Base-by-base conservation (phyloP, 2,888 invertebrate species). In the Miltochrista miniata region DNA sequence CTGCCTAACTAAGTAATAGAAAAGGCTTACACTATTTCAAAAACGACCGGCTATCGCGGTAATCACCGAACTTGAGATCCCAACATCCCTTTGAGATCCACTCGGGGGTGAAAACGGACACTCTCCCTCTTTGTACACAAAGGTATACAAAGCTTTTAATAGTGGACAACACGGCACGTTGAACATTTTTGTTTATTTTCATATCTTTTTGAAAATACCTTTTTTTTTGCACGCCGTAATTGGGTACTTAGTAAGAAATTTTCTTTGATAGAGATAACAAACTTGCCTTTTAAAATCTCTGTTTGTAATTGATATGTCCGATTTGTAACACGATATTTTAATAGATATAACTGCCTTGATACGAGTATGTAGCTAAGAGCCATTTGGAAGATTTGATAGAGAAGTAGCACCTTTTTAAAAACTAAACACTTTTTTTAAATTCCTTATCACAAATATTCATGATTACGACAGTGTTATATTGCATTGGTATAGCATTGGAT, bases 61-160 rank as follows among this genome's bases (percentile, higher is more conserved):
- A 48, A 64, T 56, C 51, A 45, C 15, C 31, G 14, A 13, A 40
- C 29, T 36, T 36, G 12, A 34, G 46, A 50, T 56, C 61, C 47
- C 61, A 65, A 66, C 65, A 64, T 43, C 61, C 63, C 68, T 81
- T 77, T 77, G 68, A 60, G 57, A 66, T 56, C 49, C 68, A 68
- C 41, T 70, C 68, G 61, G 58, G 69, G 66, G 72, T 76, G 77
- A 72, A 79, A 73, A 55, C 56, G 78, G 72, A 62, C 79, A 68
- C 69, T 54, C 46, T 52, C 63, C 66, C 60, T 64, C 65, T 56
- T 36, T 40, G 31, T 45, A 42, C 42, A 30, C 49, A 48, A 38
- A 43, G 56, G 37, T 40, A 39, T 47, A 56, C 45, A 47, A 47
- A 51, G 37, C 34, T 39, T 48, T 52, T 60, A 58, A 59, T 45